A percentile compares a stretch with the other conserved stretches of the same genome.
Conservation (phyloP, 2,888 invertebrate genomes). For the Drosophila picticornis region DNA sequence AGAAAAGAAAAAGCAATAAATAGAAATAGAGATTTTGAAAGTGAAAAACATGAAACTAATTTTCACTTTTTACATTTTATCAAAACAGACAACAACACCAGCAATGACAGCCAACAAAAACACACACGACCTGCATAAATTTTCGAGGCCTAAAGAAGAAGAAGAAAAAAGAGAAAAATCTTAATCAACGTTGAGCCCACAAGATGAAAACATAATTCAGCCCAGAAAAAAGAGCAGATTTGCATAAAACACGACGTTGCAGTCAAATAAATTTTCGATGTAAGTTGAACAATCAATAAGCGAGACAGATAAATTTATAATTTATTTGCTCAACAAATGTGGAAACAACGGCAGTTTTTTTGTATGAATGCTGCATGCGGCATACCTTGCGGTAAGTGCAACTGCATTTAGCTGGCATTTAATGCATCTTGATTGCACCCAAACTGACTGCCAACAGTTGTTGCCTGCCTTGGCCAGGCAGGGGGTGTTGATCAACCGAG, state of each 20-base stretch:
- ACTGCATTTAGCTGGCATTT: constrained; percentile 48
- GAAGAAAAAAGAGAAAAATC: constrained; percentile 51
- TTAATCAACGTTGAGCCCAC: constrained; percentile 67
- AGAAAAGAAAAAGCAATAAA: constrained; percentile 1
- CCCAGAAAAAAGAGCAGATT: constrained; percentile 44
- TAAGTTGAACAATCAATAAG: constrained; percentile 48
- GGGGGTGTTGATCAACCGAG: background rate
- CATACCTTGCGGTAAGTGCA: constrained; percentile 26
- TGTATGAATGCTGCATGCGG: constrained; percentile 36
- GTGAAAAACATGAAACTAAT: constrained; percentile 73
- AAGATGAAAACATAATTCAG: constrained; percentile 79
- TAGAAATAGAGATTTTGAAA: constrained; percentile 52
- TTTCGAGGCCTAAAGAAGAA: background rate
- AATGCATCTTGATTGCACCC: constrained; percentile 38
- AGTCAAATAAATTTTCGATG: constrained; percentile 72
- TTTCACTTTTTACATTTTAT: constrained; percentile 65
- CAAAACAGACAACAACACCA: constrained; percentile 41
- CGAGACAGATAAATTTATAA: constrained; percentile 69
- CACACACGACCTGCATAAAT: constrained; percentile 70
- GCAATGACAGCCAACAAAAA: constrained; percentile 33
- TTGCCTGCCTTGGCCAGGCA: background rate
- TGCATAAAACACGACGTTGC: constrained; percentile 74
- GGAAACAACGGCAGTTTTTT: constrained; percentile 49
- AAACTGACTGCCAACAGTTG: constrained; percentile 39
- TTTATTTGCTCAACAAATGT: constrained; percentile 69